Base-by-base conservation (phyloP, 2,888 invertebrate species). In the Melanargia galathea region DNA sequence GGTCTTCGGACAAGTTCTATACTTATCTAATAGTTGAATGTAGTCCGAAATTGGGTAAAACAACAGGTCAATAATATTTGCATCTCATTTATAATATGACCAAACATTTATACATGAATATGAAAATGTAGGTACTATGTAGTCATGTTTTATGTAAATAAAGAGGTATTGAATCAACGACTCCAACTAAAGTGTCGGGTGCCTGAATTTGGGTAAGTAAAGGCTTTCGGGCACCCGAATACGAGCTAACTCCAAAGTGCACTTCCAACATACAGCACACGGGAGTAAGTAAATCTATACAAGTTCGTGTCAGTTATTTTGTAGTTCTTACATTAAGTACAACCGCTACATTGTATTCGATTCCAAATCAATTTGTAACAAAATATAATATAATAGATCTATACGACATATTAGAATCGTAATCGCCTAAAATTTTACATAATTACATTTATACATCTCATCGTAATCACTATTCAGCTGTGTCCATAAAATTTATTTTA, bases 291-390 rank as follows among this genome's bases (percentile, higher is more conserved):
- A 55, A 74, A 30, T 30, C 30, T 48, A n/a, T n/a, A 65, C 78
- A 81, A 81, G 73, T 72, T 80, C 77, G 75, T 81, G 78, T 80
- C 75, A 79, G 75, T 74, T 16, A 46, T 43, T 62, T 45, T 38
- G 55, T 60, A 24, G 38, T 57, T 57, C 57, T 63, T 48, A 57
- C 26, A 60, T 46, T 30, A 30, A 63, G 57, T 61, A 54, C 60
- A 58, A 60, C 54, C 48, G 66, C 74, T 78, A 77, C 71, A 69
- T 33, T 35, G 33, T 22, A 22, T 48, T 35, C 20, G 33, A 35
- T 48, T 48, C 46, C 33, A 58, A 58, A 48, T 5, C 58, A 58
- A 58, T 58, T 58, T 48, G 58, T 58, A 58, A 22, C 33, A 35
- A 46, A 22, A 57, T 8, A 43, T 16, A 45, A 11, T n/a, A n/a